phyloP scores from a whole-genome alignment of 2,113 vertebrate genomes.

The Otolemur garnettii region DNA sequence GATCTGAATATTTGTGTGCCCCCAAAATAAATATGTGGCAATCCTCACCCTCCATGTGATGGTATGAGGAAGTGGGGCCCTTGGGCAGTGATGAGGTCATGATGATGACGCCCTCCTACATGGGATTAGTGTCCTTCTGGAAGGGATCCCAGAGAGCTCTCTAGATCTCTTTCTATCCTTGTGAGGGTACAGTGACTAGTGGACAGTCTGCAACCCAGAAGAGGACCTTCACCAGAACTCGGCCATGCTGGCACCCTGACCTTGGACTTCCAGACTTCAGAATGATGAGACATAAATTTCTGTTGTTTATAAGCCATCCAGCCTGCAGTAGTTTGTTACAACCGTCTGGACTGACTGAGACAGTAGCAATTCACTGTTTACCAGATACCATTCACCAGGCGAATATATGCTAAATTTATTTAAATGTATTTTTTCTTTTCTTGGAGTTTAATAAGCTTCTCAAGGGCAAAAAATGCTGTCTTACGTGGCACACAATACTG shows the following conservation, averaged over 20 bases:
- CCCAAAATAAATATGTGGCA: background rate
- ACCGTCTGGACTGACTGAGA: background rate
- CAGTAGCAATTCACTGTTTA: background rate
- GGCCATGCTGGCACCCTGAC: background rate
- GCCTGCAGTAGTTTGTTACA: background rate
- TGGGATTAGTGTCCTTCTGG: background rate
- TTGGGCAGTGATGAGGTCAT: background rate
- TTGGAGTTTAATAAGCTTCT: background rate
- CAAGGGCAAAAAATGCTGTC: background rate
- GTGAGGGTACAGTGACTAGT: background rate
- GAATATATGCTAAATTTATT: background rate
- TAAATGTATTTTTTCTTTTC: slow-evolving; percentile 2
- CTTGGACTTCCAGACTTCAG: background rate
- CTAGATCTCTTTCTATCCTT: too few relatives aligned
- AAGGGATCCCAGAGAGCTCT: background rate
- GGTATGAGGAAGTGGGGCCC: background rate
- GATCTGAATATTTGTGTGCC: background rate
- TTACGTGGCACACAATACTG: background rate
- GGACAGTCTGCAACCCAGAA: background rate
- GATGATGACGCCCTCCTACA: background rate
- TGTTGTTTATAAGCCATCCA: background rate
- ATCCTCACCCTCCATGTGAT: background rate
- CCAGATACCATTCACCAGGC: background rate
- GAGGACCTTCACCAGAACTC: background rate
- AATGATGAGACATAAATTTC: background rate